Conservation (phyloP, 2,888 invertebrate genomes). For the Ormyrus labotus region DNA sequence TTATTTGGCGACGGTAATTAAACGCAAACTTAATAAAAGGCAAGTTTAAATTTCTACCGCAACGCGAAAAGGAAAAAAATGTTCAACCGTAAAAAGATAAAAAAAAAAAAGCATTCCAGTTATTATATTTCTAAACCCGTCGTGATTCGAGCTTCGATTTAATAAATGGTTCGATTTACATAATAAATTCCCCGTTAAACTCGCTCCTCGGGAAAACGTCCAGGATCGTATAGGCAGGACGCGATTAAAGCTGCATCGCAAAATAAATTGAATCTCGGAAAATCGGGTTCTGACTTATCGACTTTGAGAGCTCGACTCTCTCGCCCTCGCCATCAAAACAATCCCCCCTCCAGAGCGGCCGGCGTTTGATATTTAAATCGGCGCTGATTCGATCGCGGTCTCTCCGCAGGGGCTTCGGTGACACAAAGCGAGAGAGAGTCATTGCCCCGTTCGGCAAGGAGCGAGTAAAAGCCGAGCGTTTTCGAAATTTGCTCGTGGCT, state of each 20-base stretch:
- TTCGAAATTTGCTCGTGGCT: conserved; percentile 65
- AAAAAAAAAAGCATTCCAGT: too few relatives aligned
- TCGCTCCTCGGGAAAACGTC: neutral
- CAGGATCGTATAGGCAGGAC: neutral
- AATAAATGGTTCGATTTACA: neutral
- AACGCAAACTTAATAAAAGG: too few relatives aligned
- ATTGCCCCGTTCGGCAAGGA: neutral
- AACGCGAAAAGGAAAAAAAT: too few relatives aligned
- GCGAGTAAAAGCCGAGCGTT: conserved; percentile 48
- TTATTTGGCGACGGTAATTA: too few relatives aligned
- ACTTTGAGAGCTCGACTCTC: conserved; percentile 4
- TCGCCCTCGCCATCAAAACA: conserved; percentile 41
- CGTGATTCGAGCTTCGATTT: too few relatives aligned
- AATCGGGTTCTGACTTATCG: conserved; percentile 40
- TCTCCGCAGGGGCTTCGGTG: neutral
- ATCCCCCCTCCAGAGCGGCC: neutral
- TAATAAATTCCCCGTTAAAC: conserved; percentile 10
- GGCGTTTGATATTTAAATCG: conserved; percentile 56
- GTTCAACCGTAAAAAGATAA: too few relatives aligned
- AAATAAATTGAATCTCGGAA: conserved; percentile 40
- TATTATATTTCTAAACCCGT: too few relatives aligned
- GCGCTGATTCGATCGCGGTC: conserved; percentile 48
- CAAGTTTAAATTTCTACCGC: conserved; percentile 11
- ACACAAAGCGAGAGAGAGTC: neutral
- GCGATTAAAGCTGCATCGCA: conserved; percentile 35